phyloP scores from a whole-genome alignment of 2,113 vertebrate species.

The Lophotis ruficrista region DNA sequence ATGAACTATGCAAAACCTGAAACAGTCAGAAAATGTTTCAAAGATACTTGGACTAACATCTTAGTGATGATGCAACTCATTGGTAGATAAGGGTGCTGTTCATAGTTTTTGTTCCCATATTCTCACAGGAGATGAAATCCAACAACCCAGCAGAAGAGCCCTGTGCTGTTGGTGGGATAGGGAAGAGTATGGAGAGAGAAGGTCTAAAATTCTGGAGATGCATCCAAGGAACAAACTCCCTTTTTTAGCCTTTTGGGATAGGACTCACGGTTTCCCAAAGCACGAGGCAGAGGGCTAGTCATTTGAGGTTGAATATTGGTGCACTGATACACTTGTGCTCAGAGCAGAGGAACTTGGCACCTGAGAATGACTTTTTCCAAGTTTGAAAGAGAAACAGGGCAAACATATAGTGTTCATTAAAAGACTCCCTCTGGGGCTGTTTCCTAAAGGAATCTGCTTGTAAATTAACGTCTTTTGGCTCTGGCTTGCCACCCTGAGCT shows the following conservation, averaged over 20 bases:
- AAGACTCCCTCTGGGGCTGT: background rate
- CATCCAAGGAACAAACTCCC: background rate
- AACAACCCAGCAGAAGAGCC: background rate
- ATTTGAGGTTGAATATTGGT: background rate
- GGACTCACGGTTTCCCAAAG: background rate
- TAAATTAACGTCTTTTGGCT: background rate
- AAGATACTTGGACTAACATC: background rate
- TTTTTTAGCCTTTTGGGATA: background rate
- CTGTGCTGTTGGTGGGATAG: rapidly evolving
- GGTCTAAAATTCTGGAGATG: background rate
- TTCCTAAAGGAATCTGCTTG: background rate
- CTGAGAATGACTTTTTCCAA: background rate
- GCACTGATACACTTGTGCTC: background rate
- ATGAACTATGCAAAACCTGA: background rate
- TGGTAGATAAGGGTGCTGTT: background rate
- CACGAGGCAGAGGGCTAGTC: background rate
- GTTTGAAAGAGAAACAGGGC: background rate
- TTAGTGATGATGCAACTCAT: background rate
- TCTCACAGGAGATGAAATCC: background rate
- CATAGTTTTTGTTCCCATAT: background rate
- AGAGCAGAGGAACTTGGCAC: background rate
- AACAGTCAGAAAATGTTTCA: background rate
- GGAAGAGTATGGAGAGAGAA: background rate
- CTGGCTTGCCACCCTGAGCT: background rate
- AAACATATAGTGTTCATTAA: background rate